These are phyloP conservation scores for Erithacus rubecula DNA, from an alignment of 2,797 vertebrate species.

Conservation along the genomic window DNA sequence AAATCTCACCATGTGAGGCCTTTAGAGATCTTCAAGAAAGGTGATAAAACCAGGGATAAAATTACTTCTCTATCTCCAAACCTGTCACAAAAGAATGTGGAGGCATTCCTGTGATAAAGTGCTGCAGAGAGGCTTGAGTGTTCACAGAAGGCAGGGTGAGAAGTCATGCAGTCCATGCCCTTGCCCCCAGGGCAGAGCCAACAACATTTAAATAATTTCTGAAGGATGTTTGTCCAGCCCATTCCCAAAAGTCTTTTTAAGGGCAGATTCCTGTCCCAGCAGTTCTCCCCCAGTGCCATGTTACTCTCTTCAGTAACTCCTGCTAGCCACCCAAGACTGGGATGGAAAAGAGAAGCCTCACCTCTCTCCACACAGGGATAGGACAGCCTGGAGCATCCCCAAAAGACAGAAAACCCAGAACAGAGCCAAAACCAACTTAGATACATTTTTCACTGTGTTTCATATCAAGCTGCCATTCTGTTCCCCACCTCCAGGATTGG, in stretches of 20 bases:
- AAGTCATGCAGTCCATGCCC: background rate
- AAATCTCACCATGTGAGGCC: conserved; percentile 18
- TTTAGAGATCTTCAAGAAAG: conserved; percentile 24
- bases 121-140: background rate
- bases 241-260: background rate
- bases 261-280: background rate
- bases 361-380: background rate
- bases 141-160: background rate
- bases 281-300: background rate
- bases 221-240: background rate
- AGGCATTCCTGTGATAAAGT: background rate
- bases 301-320: background rate
- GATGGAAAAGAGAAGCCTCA: background rate
- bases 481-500: background rate
- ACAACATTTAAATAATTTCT: background rate
- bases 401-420: background rate
- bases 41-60: background rate
- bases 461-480: background rate
- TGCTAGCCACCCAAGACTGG: background rate
- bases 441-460: background rate
- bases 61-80: background rate
- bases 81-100: background rate
- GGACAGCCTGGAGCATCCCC: background rate
- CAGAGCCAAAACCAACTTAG: background rate
- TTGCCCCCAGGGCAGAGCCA: background rate